Conservation (phyloP, 2,888 invertebrate species). For the Brachyptera risi region DNA sequence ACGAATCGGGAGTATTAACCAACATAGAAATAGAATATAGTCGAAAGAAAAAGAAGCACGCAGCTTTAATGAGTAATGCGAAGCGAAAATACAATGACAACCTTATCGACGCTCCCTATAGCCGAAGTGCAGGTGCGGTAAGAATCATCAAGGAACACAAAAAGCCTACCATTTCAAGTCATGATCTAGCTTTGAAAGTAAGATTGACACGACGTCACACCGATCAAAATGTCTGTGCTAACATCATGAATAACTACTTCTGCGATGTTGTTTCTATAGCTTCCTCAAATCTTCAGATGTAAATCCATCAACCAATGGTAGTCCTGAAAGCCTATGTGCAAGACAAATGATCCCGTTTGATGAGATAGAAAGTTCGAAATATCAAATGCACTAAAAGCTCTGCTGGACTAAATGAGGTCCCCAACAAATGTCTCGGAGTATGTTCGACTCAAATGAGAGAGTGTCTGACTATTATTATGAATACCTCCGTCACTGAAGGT, state of each 20-base stretch:
- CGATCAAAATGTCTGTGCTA: neutral
- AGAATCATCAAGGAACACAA: neutral
- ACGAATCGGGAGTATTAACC: too few species aligned
- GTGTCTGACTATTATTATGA: neutral
- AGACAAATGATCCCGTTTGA: neutral
- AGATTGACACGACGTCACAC: neutral
- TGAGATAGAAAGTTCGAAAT: neutral
- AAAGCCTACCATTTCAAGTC: neutral
- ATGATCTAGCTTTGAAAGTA: neutral
- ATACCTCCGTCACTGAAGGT: slow-evolving; percentile 4
- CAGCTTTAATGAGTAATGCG: neutral
- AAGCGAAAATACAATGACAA: neutral
- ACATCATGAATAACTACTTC: neutral
- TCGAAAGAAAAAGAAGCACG: neutral
- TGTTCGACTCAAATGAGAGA: neutral
- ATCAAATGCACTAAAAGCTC: neutral
- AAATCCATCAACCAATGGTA: neutral
- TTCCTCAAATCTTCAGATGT: neutral
- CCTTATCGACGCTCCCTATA: neutral
- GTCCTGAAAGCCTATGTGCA: neutral
- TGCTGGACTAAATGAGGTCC: neutral
- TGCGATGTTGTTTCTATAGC: neutral
- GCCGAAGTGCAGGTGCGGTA: neutral
- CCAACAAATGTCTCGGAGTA: neutral
- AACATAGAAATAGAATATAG: too few species aligned